Conservation (phyloP, 2,888 invertebrate species). For the Podotricha telesiphe region DNA sequence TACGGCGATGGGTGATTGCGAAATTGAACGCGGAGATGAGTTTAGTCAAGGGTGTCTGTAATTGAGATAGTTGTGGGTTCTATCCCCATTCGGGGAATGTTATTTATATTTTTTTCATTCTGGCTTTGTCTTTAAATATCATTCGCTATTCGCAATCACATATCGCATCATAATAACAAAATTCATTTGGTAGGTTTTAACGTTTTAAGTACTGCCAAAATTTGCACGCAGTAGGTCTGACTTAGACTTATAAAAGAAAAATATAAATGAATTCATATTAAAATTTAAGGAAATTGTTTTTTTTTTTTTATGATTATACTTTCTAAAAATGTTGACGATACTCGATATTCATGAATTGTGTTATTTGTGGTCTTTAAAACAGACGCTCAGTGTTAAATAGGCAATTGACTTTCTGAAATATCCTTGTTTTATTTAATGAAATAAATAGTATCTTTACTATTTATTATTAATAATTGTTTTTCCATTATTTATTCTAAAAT, state of each 20-base stretch:
- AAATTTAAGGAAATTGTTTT: conserved; percentile 37
- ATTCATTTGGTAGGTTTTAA: conserved; percentile 21
- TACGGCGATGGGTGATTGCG: conserved; percentile 53
- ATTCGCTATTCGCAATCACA: neutral
- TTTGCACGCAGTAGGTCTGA: conserved; percentile 56
- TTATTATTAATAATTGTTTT: no score
- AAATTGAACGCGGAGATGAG: no score
- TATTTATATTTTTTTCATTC: no score
- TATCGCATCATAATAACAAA: neutral
- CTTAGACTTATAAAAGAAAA: conserved; percentile 68
- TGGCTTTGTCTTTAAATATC: neutral
- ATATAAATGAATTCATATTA: conserved; percentile 70
- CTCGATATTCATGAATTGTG: conserved; percentile 70
- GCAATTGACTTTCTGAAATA: neutral
- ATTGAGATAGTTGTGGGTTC: no score
- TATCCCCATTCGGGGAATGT: no score
- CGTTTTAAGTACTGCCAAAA: conserved; percentile 57
- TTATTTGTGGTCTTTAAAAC: conserved; percentile 62
- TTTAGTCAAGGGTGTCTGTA: no score
- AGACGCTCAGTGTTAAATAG: conserved; percentile 45
- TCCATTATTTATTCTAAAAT: conserved; percentile 1
- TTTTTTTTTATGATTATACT: conserved; percentile 1
- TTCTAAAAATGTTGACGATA: conserved; percentile 43
- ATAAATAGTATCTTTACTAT: no score
- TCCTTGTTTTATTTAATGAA: no score